Percentiles rank a stretch among this genome's conserved stretches.
Evolutionary conservation across 2,888 invertebrate genomes (phyloP).

Genomic region (Chironomus riparius): DNA sequence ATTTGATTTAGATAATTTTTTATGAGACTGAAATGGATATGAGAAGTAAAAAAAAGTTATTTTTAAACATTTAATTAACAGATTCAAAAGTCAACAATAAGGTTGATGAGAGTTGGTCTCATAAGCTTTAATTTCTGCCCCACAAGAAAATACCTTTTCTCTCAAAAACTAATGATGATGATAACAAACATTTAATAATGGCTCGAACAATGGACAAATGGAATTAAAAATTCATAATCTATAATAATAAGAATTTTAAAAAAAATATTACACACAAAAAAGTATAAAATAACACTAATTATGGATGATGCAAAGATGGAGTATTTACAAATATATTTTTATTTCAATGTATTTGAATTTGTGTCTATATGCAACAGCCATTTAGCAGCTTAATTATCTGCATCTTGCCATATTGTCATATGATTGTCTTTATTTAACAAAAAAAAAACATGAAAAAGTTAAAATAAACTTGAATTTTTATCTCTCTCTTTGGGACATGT

Average conservation of each 20-base stretch:
- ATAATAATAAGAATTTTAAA: background rate
- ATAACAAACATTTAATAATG: constrained; percentile 3
- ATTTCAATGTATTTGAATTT: background rate
- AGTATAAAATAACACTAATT: background rate
- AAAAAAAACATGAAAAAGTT: background rate
- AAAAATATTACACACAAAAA: background rate
- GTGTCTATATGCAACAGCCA: background rate
- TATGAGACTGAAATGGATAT: too few species aligned
- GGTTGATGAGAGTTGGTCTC: background rate
- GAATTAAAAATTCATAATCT: background rate
- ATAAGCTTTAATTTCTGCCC: background rate
- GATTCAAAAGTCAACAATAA: too few species aligned
- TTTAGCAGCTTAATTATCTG: too few species aligned
- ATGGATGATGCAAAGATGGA: background rate
- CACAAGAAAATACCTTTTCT: too few species aligned
- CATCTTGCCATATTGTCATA: background rate
- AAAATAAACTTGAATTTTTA: background rate
- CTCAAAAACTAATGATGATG: background rate
- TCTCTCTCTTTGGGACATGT: background rate
- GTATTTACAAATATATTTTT: background rate
- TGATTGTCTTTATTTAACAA: background rate
- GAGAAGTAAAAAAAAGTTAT: too few species aligned
- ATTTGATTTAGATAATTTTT: background rate
- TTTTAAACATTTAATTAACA: too few species aligned
- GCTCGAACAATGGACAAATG: background rate